Base-by-base conservation (phyloP, 2,113 vertebrate species). In the Vanacampus margaritifer region DNA sequence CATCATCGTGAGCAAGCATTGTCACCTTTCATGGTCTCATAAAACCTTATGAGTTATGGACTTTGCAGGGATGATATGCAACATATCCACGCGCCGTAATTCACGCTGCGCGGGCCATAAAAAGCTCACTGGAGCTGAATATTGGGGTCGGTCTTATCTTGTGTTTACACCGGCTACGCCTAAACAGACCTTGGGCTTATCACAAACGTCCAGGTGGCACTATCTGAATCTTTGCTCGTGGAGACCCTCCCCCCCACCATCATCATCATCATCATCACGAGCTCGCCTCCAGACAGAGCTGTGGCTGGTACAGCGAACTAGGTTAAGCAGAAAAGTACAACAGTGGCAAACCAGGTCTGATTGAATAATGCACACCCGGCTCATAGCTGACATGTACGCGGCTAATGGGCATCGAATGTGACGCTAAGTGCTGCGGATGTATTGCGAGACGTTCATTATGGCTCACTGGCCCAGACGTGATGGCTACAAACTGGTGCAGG, bases 311-410 rank as follows among this genome's bases (percentile, higher is more conserved):
- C 78, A 75, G 67, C 79, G 79, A 89, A 87, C 81, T 84, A 81
- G 83, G 87, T 83, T 87, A 84, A 86, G 83, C 79, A 84, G 72
- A 75, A 81, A 79, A 83, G 76, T 68, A 68, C 46, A 73, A 76
- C 62, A 62, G 67, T 71, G 66, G 71, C 24, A 1, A 8, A 65
- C 45, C 36, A 60, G 46, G 79, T 35, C 68, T 37, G 75, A 72
- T 68, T 82, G 74, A 89, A 84, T 82, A 84, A 85, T 81, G 76
- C 67, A 84, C 65, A 60, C 39, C 26, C 36, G 46, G 62, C 67
- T 64, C n/a, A 6, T 64, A 51, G 64, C 65, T 69, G 68, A 79
- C 71, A 75, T 65, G 73, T 53, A 68, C 54, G 45, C n/a, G 1
- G 21, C 75, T 80, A 84, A 83, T 76, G 73, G 70, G 79, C 63